Evolutionary conservation across 2,113 vertebrate genomes (phyloP), one percentile per base, ranked within the genome.

Genomic region (Castor canadensis): DNA sequence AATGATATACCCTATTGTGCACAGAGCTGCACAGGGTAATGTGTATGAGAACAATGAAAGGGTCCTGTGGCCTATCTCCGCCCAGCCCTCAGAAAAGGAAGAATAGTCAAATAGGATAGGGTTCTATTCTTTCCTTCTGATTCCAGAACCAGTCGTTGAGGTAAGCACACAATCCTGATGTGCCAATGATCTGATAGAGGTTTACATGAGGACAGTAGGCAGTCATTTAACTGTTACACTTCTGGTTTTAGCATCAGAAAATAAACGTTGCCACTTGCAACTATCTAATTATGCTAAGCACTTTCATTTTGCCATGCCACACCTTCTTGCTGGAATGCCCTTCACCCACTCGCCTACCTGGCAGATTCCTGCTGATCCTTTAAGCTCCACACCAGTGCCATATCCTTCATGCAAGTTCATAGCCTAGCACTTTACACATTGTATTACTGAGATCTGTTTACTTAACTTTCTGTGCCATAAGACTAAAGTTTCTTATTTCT

Each of bases 161-260:
- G 77, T 49, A 17, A 56, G 30, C 28, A 66, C 3, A 19, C 17
- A 24, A 35, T 47, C 40, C n/a, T 5, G 0, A 76, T 52, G 38
- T 30, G 13, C 35, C 75, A 47, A 1, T 43, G 84, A 62, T 54
- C 26, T 89, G n/a, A 22, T 66, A 0, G 24, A 54, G 20, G 58
- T 35, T 58, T 93, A 47, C 17, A 13, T 66, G 45, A 62, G 58
- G 75, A 54, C 22, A 52, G 45, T 20, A 64, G 67, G 77, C 24
- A 47, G 9, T 60, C 32, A 24, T 60, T 80, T 69, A 77, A 93
- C 54, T 40, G 9, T 49, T 5, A 32, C 45, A 20, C 28, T 80
- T 80, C 58, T n/a, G 10, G n/a, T 66, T 84, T 93, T 92, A 67
- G 30, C 52, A 49, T 35, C 35, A 66, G 62, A 75, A 95, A 91